Evolutionary conservation across 2,888 invertebrate genomes (phyloP).

Genomic region (Panorpa germanica): DNA sequence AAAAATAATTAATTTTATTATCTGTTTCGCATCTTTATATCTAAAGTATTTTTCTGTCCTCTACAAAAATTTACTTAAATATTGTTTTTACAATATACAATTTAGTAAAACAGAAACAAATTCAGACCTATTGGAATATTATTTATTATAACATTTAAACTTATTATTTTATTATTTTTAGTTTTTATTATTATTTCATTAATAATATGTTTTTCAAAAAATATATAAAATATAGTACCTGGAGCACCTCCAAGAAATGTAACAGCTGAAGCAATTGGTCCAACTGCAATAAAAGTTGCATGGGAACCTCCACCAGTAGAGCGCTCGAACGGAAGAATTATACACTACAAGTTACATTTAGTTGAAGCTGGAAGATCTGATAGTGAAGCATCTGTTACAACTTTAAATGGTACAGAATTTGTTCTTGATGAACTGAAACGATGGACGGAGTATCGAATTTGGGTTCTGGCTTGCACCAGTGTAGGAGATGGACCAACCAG

Average conservation of each 20-base stretch:
- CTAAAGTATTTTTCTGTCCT: too few relatives aligned
- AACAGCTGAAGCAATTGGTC: slow-evolving; percentile 69
- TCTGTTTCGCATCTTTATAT: too few relatives aligned
- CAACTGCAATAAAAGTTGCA: slow-evolving; percentile 71
- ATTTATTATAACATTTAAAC: slow-evolving; percentile 9
- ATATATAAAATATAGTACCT: slow-evolving; percentile 46
- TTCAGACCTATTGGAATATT: too few relatives aligned
- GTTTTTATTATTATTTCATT: slow-evolving; percentile 13
- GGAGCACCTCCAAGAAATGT: slow-evolving; percentile 93
- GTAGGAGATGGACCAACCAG: slow-evolving; percentile 93
- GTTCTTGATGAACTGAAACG: slow-evolving; percentile 77
- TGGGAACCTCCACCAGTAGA: slow-evolving; percentile 89
- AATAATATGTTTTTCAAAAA: slow-evolving; percentile 9
- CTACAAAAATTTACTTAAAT: too few relatives aligned
- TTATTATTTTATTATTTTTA: slow-evolving; percentile 14
- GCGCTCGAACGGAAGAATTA: slow-evolving; percentile 79
- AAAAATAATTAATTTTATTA: too few relatives aligned
- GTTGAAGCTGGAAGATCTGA: slow-evolving; percentile 72
- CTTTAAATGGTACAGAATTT: slow-evolving; percentile 60
- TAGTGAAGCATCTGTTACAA: slow-evolving; percentile 65
- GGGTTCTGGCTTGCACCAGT: slow-evolving; percentile 90
- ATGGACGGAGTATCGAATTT: slow-evolving; percentile 93
- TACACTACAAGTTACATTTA: slow-evolving; percentile 86
- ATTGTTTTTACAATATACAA: too few relatives aligned
- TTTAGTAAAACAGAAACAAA: too few relatives aligned